phyloP scores from a whole-genome alignment of 2,888 invertebrate genomes.

The Hirtodrosophila trivittata region DNA sequence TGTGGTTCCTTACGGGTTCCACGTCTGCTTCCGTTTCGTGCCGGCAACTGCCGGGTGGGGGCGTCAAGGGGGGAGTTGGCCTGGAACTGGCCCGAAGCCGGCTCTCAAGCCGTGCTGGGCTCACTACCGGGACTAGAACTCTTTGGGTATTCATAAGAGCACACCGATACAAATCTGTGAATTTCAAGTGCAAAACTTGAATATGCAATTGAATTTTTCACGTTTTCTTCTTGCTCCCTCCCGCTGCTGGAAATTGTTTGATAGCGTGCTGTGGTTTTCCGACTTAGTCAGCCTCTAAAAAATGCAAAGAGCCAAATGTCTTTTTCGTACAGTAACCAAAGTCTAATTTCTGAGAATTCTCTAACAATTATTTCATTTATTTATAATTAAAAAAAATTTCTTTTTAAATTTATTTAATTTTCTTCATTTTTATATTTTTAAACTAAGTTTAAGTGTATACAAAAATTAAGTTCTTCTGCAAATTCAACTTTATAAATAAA shows the following conservation, averaged over 20 bases:
- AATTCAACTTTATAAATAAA: too few relatives aligned
- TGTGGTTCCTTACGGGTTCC: constrained; percentile 64
- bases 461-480: too few relatives aligned
- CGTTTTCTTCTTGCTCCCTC: constrained; percentile 27
- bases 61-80: too few relatives aligned
- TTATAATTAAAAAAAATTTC: too few relatives aligned
- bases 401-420: too few relatives aligned
- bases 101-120: constrained; percentile 13
- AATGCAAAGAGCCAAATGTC: constrained; percentile 17
- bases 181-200: constrained; percentile 80
- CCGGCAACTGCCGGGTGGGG: neutral
- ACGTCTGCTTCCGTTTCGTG: constrained; percentile 69
- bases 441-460: too few relatives aligned
- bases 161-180: constrained; percentile 74
- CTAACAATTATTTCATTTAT: too few relatives aligned
- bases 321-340: constrained; percentile 34
- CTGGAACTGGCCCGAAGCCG: neutral
- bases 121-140: constrained; percentile 36
- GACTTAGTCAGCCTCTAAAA: constrained; percentile 13
- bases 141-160: constrained; percentile 73
- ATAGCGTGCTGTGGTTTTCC: constrained; percentile 20
- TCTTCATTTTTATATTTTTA: too few relatives aligned
- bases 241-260: constrained; percentile 40
- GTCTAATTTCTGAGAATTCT: too few relatives aligned
- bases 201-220: constrained; percentile 76